phyloP scores from a whole-genome alignment of 2,797 vertebrate species.

The Hirundo rustica region DNA sequence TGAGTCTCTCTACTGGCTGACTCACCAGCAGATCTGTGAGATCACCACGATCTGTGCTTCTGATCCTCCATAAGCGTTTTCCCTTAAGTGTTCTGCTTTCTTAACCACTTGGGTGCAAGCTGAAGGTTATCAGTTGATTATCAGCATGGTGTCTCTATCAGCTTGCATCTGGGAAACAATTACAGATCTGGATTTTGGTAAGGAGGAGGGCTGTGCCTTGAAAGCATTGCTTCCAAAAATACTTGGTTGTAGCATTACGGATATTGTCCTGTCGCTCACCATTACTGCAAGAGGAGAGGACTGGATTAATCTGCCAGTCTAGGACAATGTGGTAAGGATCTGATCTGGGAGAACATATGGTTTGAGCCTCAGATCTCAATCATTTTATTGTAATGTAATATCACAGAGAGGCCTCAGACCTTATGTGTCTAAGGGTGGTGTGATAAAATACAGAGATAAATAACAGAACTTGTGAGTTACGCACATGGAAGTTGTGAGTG shows the following conservation, averaged over 20 bases:
- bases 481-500: rapidly evolving
- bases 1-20: not conserved
- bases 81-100: not conserved
- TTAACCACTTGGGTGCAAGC: not conserved
- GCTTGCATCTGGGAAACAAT: not conserved
- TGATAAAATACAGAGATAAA: not conserved
- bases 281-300: not conserved
- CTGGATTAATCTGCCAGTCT: not conserved
- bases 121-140: not conserved
- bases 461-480: not conserved
- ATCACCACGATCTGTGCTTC: not conserved
- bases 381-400: not conserved
- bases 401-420: not conserved
- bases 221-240: not conserved
- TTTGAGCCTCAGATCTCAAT: not conserved
- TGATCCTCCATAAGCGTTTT: not conserved
- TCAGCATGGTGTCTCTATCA: not conserved
- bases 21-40: not conserved
- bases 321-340: not conserved
- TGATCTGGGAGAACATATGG: not conserved
- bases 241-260: not conserved
- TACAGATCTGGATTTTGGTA: not conserved
- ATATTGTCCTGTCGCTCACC: not conserved
- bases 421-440: not conserved
- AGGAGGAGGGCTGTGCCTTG: not conserved